Evolutionary conservation across 1,140 invertebrate genomes (phyloP), one percentile per base, ranked within the genome.

Genomic region (Drosophila equinoxialis): DNA sequence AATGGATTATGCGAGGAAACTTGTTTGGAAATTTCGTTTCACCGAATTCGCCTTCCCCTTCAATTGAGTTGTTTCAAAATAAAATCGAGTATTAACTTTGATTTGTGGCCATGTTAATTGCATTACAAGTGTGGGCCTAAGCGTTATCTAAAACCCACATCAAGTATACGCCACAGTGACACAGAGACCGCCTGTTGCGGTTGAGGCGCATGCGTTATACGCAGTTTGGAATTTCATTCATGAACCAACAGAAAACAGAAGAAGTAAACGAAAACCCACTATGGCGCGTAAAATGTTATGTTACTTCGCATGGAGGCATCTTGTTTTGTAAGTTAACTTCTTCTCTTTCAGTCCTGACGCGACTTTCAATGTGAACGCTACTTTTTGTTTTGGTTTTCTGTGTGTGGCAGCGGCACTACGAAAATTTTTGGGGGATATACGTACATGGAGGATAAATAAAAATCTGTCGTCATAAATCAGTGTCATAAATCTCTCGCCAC

Each of bases 401-500:
- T n/a, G n/a, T n/a, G 37, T 11, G 10, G 35, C 10, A 73, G 45
- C 30, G 7, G 1, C 20, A 42, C 8, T 8, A 35, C 64, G 30
- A 11, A 11, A 23, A 7, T 55, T 60, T 41, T 17, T 17, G 14
- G 66, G 14, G 51, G 13, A 8, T 10, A 6, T 35, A 20, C 23
- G 64, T 67, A 20, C 20, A 67, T 65, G 71, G 71, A 71, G 77
- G 66, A 74, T 64, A 63, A 20, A 6, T 57, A 48, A 55, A 57
- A 64, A 45, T 75, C 51, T 57, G 71, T 55, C 78, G 68, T 51
- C 58, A 86, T 86, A 86, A 86, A 86, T 86, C 83, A 87, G 69
- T 89, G 83, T 86, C 83, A 86, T 86, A 86, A 86, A 87, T 86
- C 73, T 83, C 79, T 77, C 58, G 70, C 76, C 65, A 51, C 30